These are phyloP conservation scores for Sussaba pulchella DNA, from an alignment of 2,888 invertebrate species.

Conservation along the genomic window DNA sequence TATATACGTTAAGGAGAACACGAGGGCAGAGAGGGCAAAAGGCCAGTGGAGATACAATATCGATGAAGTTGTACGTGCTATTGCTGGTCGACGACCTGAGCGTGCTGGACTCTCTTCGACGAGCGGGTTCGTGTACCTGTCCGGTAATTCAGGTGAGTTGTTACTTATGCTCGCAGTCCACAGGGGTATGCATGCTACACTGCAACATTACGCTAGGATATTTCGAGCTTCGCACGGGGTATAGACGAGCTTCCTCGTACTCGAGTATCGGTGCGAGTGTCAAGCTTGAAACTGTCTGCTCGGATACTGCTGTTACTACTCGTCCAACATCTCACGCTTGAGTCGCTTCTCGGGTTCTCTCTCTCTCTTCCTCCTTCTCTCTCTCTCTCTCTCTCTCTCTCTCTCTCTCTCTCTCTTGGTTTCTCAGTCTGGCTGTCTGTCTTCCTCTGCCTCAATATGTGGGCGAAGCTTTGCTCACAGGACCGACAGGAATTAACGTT, in stretches of 20 bases:
- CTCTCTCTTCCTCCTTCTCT: background rate
- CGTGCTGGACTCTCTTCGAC: conserved; percentile 9
- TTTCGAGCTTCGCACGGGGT: background rate
- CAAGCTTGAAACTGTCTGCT: background rate
- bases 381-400: background rate
- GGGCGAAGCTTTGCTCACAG: conserved; percentile 1
- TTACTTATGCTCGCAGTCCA: background rate
- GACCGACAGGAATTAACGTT: conserved; percentile 7
- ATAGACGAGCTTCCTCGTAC: background rate
- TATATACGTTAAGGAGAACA: conserved; percentile 28
- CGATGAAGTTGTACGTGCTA: conserved; percentile 44
- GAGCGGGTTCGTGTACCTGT: background rate
- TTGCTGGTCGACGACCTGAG: conserved; percentile 27
- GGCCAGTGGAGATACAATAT: conserved; percentile 26
- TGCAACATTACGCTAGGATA: background rate
- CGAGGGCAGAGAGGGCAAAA: conserved; percentile 41
- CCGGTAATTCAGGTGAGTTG: conserved; percentile 1
- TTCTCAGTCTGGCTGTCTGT: background rate
- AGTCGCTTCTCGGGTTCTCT: conserved; percentile 4
- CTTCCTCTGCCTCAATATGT: background rate
- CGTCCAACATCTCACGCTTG: conserved; percentile 4
- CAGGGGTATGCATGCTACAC: background rate
- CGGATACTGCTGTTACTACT: conserved; percentile 9
- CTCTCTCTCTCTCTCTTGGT: background rate
- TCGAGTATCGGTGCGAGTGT: conserved; percentile 6